Evolutionary conservation across 2,888 invertebrate genomes (phyloP).

Genomic region (Melikaiella ostensackeni): DNA sequence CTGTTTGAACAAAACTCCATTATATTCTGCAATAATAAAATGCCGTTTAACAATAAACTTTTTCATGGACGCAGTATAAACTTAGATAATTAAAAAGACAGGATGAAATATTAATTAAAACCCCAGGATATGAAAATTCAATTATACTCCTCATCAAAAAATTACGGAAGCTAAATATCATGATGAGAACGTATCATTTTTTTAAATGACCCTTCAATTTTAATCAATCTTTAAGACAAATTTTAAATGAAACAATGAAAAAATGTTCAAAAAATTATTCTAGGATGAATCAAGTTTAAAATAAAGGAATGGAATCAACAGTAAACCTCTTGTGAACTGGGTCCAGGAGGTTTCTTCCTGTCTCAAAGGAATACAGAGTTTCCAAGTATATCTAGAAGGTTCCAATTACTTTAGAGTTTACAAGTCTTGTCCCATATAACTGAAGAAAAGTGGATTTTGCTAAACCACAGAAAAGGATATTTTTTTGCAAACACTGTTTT

Average conservation of each 20-base stretch:
- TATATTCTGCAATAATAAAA: neutral
- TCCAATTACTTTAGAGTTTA: slow-evolving; percentile 28
- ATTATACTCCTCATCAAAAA: neutral
- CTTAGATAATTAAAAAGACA: neutral
- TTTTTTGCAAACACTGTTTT: slow-evolving; percentile 10
- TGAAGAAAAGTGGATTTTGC: slow-evolving; percentile 15
- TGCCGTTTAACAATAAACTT: neutral
- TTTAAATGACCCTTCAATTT: neutral
- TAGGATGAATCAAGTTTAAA: neutral
- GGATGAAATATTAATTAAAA: neutral
- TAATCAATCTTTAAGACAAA: neutral
- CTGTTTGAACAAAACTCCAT: no score
- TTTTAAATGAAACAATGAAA: neutral
- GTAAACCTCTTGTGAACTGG: slow-evolving; percentile 10
- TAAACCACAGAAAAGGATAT: neutral
- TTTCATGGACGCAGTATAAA: neutral
- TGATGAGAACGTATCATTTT: no score
- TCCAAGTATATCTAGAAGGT: neutral
- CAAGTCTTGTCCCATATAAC: slow-evolving; percentile 7
- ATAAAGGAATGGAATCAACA: neutral
- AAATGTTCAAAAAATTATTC: neutral
- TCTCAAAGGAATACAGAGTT: slow-evolving; percentile 18
- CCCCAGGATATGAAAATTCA: neutral
- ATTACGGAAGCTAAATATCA: no score
- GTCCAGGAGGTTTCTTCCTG: neutral